phyloP scores from a whole-genome alignment of 2,888 invertebrate genomes.

The Ophonus ardosiacus region DNA sequence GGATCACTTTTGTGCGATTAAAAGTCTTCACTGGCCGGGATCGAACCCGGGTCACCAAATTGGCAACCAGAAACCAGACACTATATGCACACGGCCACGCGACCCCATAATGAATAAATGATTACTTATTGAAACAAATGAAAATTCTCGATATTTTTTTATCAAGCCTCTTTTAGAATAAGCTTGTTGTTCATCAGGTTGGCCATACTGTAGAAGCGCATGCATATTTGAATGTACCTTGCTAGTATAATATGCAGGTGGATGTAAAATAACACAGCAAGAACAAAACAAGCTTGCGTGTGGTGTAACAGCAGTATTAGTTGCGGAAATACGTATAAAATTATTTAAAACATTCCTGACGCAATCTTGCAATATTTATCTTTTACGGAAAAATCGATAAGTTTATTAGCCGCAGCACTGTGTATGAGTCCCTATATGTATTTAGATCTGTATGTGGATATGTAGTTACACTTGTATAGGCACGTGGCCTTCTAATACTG shows the following conservation, averaged over 20 bases:
- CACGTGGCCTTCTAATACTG: neutral
- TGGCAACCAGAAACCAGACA: too few species aligned
- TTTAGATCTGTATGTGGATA: neutral
- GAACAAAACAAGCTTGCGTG: neutral
- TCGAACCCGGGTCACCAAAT: too few species aligned
- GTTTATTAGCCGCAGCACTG: slow-evolving; percentile 22
- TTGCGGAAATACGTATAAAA: neutral
- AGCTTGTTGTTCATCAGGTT: neutral
- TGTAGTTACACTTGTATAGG: neutral
- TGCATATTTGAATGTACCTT: neutral
- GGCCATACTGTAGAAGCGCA: neutral
- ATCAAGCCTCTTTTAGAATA: too few species aligned
- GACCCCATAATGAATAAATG: too few species aligned
- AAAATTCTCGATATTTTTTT: too few species aligned
- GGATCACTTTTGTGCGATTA: too few species aligned
- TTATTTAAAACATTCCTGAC: slow-evolving; percentile 29
- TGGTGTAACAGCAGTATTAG: slow-evolving; percentile 8
- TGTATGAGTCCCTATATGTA: neutral
- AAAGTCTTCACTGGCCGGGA: too few species aligned
- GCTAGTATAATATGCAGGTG: neutral
- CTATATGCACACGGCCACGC: too few species aligned
- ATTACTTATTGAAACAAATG: too few species aligned
- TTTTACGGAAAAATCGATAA: slow-evolving; percentile 47
- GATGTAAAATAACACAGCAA: neutral
- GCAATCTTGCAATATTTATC: slow-evolving; percentile 48